Percentiles rank a stretch among this genome's conserved stretches.
phyloP scores from a whole-genome alignment of 2,888 invertebrate species.

The Phaonia tiefii region DNA sequence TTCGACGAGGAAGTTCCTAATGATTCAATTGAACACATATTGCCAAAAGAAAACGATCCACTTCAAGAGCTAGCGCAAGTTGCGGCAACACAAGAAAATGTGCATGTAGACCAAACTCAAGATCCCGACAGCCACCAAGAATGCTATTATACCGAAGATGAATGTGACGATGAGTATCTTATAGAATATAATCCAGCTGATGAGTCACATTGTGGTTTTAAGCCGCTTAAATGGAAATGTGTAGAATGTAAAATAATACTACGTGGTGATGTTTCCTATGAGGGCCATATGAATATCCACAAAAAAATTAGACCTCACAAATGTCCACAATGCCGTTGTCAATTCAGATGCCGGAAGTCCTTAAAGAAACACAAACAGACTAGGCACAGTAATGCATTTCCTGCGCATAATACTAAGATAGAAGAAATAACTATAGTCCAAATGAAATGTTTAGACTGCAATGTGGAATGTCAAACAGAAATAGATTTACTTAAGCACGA shows the following conservation, averaged over 20 bases:
- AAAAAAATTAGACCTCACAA: conserved; percentile 66
- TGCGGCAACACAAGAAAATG: conserved; percentile 56
- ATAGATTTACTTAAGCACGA: conserved; percentile 39
- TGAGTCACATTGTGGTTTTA: conserved; percentile 8
- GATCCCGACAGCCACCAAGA: neutral
- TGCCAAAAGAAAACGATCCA: conserved; percentile 20
- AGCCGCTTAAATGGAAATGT: conserved; percentile 68
- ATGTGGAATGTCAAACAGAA: conserved; percentile 33
- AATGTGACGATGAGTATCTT: conserved; percentile 66
- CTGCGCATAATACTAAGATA: neutral
- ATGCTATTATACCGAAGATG: conserved; percentile 62
- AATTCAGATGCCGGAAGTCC: conserved; percentile 65
- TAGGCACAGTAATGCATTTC: conserved; percentile 31
- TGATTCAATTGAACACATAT: neutral
- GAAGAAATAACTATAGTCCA: neutral
- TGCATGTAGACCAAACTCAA: neutral
- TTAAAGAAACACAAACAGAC: conserved; percentile 62
- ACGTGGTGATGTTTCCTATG: conserved; percentile 70
- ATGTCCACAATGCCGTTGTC: conserved; percentile 62
- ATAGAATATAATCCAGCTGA: conserved; percentile 56
- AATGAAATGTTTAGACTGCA: conserved; percentile 39
- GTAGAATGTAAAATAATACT: conserved; percentile 67
- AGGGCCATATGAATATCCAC: conserved; percentile 70
- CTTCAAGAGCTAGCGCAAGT: conserved; percentile 46
- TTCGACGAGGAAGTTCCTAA: conserved; percentile 45